Base-by-base conservation (phyloP, 2,888 invertebrate species). In the Perithous albicinctus region DNA sequence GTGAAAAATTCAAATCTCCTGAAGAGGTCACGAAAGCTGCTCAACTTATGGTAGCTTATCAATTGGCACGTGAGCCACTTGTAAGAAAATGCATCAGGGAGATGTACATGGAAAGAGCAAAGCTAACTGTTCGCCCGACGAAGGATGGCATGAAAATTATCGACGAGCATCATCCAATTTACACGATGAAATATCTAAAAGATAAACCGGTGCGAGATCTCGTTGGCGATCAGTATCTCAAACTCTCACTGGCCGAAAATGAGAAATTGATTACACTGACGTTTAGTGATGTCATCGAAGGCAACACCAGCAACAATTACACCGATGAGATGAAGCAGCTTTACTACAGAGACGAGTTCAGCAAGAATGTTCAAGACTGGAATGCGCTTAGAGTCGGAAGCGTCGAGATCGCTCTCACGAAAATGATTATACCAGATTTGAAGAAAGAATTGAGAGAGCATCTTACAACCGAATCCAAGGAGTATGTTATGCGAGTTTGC, bases 291-390 rank as follows among this genome's bases (percentile, higher is more conserved):
- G 94, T 95, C 74, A 95, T 97, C 66, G 96, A 96, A 88, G 97
- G 97, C 2, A 95, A 96, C 90, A 64, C 59, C 5, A 75, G 69
- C 38, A 32, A 41, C 23, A 46, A 74, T 67, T 78, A 74, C 20
- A 32, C 98, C 70, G 97, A 98, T 82, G 98, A 98, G 93, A 95
- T 97, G n/a, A 97, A 97, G 89, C 96, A 97, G 86, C 93, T 97
- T 2, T 97, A 96, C 90, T 95, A 96, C 87, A 95, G 96, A 93
- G 98, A 99, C 93, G 98, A 98, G 92, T 98, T 98, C 93, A 97
- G 97, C 86, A 96, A 96, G 51, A 96, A 96, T 84, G 97, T 97
- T 0, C 96, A 98, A 91, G 97, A 98, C 87, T 99, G 99, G 99
- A 99, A 99, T 93, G 95, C 95, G 4, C 91, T 98, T 61, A 94